A percentile compares a stretch with the other conserved stretches of the same genome.
These are phyloP conservation scores for Vanessa cardui DNA, from an alignment of 2,888 invertebrate species.

Conservation along the genomic window DNA sequence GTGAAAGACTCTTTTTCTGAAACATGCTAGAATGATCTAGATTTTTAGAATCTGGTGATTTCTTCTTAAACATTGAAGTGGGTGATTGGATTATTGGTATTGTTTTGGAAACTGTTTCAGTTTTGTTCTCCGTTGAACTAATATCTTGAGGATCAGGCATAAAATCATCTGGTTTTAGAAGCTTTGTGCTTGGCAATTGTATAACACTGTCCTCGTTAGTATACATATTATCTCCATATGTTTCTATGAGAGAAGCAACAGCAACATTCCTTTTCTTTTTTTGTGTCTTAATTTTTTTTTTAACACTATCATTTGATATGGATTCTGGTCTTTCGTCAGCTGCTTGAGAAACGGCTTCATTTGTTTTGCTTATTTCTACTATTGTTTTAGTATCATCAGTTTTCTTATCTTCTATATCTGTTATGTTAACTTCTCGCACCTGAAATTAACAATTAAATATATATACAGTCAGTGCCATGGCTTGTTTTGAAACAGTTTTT, in stretches of 20 bases:
- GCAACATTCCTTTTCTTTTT: conserved; percentile 55
- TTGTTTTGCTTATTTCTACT: conserved; percentile 21
- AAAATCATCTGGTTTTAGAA: conserved; percentile 51
- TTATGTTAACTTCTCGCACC: conserved; percentile 46
- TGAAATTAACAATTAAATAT: conserved; percentile 41
- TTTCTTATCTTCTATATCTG: conserved; percentile 29
- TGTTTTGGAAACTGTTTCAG: conserved; percentile 1
- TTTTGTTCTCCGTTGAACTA: background rate
- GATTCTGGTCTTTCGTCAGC: background rate
- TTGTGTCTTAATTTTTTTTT: conserved; percentile 21
- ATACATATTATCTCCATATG: conserved; percentile 32
- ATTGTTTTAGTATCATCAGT: conserved; percentile 31
- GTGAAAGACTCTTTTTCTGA: conserved; percentile 37
- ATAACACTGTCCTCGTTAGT: conserved; percentile 5
- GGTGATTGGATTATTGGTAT: conserved; percentile 18
- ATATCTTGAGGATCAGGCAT: conserved; percentile 26
- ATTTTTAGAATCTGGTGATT: conserved; percentile 26
- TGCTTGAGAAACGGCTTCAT: background rate
- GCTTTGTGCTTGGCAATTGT: conserved; percentile 27
- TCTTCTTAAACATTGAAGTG: conserved; percentile 34
- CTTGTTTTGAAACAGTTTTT: too few species aligned
- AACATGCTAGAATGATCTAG: conserved; percentile 40
- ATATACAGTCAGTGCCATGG: too few species aligned
- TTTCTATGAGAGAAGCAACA: conserved; percentile 51
- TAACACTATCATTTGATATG: background rate